Conservation (phyloP, 2,797 vertebrate genomes). For the Chelonia mydas region DNA sequence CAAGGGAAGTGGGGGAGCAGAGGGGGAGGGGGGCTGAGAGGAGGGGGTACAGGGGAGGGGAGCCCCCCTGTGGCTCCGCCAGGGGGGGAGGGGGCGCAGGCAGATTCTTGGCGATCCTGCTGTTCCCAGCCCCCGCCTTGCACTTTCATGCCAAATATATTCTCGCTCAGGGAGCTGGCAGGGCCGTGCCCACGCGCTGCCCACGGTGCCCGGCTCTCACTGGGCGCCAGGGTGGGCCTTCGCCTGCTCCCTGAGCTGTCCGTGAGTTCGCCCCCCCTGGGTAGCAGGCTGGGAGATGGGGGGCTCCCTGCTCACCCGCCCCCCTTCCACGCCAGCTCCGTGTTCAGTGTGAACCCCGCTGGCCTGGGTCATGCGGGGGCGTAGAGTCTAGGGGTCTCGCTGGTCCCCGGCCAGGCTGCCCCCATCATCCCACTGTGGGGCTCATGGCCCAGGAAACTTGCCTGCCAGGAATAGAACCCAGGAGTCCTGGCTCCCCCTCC, state of each 20-base stretch:
- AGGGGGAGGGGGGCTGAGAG: background rate
- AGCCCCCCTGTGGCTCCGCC: too few relatives aligned
- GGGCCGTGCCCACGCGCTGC: conserved; percentile 2
- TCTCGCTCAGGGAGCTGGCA: conserved; percentile 13
- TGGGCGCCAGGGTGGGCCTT: background rate
- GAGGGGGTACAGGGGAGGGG: background rate
- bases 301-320: background rate
- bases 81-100: too few relatives aligned
- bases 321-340: background rate
- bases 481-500: background rate
- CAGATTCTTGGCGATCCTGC: background rate
- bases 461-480: background rate
- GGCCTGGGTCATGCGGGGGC: too few relatives aligned
- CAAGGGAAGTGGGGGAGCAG: background rate
- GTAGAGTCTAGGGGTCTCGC: background rate
- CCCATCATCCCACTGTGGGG: background rate
- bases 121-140: background rate
- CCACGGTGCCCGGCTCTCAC: background rate
- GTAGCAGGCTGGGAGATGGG: background rate
- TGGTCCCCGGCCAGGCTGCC: too few relatives aligned
- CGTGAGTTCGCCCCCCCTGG: background rate
- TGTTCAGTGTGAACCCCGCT: too few relatives aligned
- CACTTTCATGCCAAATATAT: conserved; percentile 29
- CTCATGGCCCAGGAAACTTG: background rate
- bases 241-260: background rate